These are phyloP conservation scores for Syritta pipiens DNA, from an alignment of 2,888 invertebrate genomes.

Conservation along the genomic window DNA sequence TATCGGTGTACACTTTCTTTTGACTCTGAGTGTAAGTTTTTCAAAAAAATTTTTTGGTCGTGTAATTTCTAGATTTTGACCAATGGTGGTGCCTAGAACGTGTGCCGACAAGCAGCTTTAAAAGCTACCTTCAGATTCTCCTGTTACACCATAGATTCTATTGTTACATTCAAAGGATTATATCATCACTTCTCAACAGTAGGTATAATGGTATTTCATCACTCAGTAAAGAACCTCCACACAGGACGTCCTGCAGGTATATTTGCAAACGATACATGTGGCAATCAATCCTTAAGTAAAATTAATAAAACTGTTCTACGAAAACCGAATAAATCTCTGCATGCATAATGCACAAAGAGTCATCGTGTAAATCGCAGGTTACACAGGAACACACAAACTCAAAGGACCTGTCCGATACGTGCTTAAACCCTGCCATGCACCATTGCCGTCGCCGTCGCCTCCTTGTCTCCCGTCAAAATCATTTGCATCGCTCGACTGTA, in stretches of 20 bases:
- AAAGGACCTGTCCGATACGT: constrained; percentile 12
- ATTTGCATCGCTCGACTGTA: constrained; percentile 51
- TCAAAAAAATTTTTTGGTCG: no score
- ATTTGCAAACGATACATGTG: no score
- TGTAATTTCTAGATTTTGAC: no score
- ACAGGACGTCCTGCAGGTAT: neutral
- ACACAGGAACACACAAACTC: neutral
- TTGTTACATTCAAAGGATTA: no score
- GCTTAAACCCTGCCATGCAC: neutral
- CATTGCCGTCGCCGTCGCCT: neutral
- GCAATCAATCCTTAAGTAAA: constrained; percentile 36
- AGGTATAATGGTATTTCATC: no score
- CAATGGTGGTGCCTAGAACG: no score
- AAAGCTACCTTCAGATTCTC: no score
- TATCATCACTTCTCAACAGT: no score
- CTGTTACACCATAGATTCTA: no score
- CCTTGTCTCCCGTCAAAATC: neutral
- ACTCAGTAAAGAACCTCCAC: neutral
- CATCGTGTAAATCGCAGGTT: constrained; percentile 1
- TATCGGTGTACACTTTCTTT: no score
- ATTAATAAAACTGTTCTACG: constrained; percentile 33
- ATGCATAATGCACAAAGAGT: constrained; percentile 27
- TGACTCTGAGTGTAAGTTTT: no score
- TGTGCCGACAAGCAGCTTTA: no score
- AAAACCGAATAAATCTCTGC: constrained; percentile 21